Percentiles rank a stretch among this genome's conserved stretches.
Evolutionary conservation across 2,888 invertebrate species (phyloP).

Genomic region (Vanessa cardui): DNA sequence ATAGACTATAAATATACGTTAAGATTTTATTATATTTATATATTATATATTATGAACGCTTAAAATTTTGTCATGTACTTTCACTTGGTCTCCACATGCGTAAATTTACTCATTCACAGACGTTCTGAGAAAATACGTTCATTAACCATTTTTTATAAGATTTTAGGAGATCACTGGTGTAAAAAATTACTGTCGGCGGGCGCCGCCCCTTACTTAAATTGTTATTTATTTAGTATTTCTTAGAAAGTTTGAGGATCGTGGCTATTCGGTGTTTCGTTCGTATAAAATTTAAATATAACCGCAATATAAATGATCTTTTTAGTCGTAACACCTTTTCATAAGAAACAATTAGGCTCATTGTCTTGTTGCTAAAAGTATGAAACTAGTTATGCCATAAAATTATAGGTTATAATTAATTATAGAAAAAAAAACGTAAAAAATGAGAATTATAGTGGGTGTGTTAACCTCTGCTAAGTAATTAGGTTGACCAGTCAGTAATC

Average conservation of each 20-base stretch:
- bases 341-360: conserved; percentile 10
- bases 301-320: conserved; percentile 1
- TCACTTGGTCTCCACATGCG: conserved; percentile 9
- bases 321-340: too few relatives aligned
- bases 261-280: too few relatives aligned
- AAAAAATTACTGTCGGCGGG: conserved; percentile 34
- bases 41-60: too few relatives aligned
- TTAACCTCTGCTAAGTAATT: conserved; percentile 38
- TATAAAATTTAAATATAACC: background rate
- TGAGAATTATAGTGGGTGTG: conserved; percentile 34
- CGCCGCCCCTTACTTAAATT: conserved; percentile 27
- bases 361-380: background rate
- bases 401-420: background rate
- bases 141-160: conserved; percentile 37
- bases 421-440: background rate
- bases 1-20: too few relatives aligned
- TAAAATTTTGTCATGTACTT: background rate
- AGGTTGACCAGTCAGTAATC: conserved; percentile 36
- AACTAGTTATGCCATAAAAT: background rate
- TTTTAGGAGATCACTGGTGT: conserved; percentile 25
- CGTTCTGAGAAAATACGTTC: conserved; percentile 27
- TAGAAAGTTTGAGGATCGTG: background rate
- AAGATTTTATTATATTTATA: too few relatives aligned
- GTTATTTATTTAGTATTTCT: conserved; percentile 35
- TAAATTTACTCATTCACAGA: conserved; percentile 30